Base-by-base conservation (phyloP, 2,797 vertebrate genomes). In the Halcyon badia region DNA sequence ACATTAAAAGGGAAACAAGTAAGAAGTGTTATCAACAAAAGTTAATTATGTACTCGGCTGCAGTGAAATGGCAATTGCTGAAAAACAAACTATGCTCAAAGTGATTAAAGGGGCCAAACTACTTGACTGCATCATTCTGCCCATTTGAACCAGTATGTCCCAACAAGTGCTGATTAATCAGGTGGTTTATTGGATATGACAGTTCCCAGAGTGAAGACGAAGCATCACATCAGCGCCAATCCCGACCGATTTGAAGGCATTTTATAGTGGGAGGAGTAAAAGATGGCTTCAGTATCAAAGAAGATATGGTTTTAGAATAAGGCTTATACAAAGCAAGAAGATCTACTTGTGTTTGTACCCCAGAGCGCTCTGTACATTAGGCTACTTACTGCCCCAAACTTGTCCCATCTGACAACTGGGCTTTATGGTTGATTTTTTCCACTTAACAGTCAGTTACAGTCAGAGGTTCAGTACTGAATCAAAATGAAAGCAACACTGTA, bases 401-500 rank as follows among this genome's bases (percentile, higher is more conserved):
- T 26, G 11, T 41, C 33, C 72, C 56, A 66, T 10, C 48, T 22
- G 19, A 37, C n/a, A 52, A 5, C 14, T 5, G 56, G 17, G 31
- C 21, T 91, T 48, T 30, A 31, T 21, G 46, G 60, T 4, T 64
- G 35, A 6, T 51, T 56, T 3, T 10, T 35, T 64, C 35, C 52
- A 31, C 33, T 42, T 10, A 60, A 41, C 10, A 35, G 70, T 9
- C 65, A 86, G 41, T 30, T 44, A 21, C 37, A 76, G 66, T 2
- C 65, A 57, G 16, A 57, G 24, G 28, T 18, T 39, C 8, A 10
- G 18, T 10, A 39, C 5, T 3, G 0, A 69, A 75, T n/a, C 1
- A 1, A 71, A 92, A 64, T 0, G 10, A 77, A 69, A 78, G 14
- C 37, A 77, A 35, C 2, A 0, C 0, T 30, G 24, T 46, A 37